Evolutionary conservation across 1,140 invertebrate genomes (phyloP).

Genomic region (Ditylenchus dipsaci): DNA sequence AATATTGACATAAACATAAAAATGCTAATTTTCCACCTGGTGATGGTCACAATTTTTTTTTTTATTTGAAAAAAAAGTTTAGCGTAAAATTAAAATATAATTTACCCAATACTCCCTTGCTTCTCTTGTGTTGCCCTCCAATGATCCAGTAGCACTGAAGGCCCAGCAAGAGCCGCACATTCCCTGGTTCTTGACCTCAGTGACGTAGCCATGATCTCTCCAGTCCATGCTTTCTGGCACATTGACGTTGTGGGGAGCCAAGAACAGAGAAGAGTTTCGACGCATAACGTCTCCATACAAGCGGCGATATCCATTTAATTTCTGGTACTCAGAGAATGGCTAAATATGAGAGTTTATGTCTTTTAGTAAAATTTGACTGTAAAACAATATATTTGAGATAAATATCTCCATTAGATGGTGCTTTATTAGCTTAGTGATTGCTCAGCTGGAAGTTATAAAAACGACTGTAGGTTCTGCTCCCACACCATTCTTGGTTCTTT

Average conservation of each 20-base stretch:
- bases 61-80: too few species aligned
- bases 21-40: too few species aligned
- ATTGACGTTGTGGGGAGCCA: constrained; percentile 33
- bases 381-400: constrained; percentile 11
- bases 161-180: constrained; percentile 91
- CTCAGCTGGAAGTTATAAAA: too few species aligned
- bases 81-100: too few species aligned
- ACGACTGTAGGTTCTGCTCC: too few species aligned
- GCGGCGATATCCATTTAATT: constrained; percentile 51
- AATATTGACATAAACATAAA: too few species aligned
- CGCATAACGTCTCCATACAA: constrained; percentile 38
- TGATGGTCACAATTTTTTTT: too few species aligned
- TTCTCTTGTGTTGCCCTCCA: constrained; percentile 89
- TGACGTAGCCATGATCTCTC: constrained; percentile 77
- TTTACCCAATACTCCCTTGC: constrained; percentile 71
- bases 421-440: too few species aligned
- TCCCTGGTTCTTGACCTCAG: constrained; percentile 61
- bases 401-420: too few species aligned
- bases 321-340: constrained; percentile 50
- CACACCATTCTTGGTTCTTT: too few species aligned
- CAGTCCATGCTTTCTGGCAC: constrained; percentile 68
- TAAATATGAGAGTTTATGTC: too few species aligned
- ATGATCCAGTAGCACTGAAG: constrained; percentile 81
- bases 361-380: neutral
- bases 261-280: constrained; percentile 40